These are phyloP conservation scores for Pediacus dermestoides DNA, from an alignment of 2,888 invertebrate species.

Conservation along the genomic window DNA sequence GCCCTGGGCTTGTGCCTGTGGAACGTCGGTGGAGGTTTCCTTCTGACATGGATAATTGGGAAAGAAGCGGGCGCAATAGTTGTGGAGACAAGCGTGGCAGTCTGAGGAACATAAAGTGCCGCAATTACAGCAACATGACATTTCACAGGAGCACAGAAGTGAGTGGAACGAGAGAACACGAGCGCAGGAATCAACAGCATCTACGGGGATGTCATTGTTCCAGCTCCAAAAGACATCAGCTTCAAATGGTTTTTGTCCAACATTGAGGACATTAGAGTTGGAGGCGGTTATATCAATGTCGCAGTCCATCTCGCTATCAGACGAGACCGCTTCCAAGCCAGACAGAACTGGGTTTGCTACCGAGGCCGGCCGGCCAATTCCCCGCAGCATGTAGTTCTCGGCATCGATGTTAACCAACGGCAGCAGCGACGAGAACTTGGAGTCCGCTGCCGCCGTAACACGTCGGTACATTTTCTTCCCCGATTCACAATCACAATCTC, in stretches of 20 bases:
- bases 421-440: constrained; percentile 37
- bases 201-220: constrained; percentile 27
- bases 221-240: constrained; percentile 28
- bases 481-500: constrained; percentile 23
- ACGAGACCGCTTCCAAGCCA: constrained; percentile 24
- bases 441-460: constrained; percentile 47
- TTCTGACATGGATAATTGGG: constrained; percentile 48
- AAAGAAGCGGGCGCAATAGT: constrained; percentile 53
- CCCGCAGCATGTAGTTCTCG: constrained; percentile 55
- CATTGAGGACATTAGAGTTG: not conserved
- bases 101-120: constrained; percentile 60
- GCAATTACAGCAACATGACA: constrained; percentile 61
- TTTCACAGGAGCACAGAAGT: constrained; percentile 50
- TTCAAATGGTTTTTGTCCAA: not conserved
- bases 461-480: constrained; percentile 41
- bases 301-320: constrained; percentile 27
- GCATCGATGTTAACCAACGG: constrained; percentile 51
- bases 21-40: constrained; percentile 43
- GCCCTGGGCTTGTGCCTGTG: too few species aligned
- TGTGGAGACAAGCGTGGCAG: constrained; percentile 63
- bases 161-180: constrained; percentile 51
- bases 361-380: constrained; percentile 41
- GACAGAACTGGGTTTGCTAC: constrained; percentile 4
- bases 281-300: not conserved
- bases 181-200: constrained; percentile 44